Base-by-base conservation (phyloP, 1,140 invertebrate genomes). In the Cydia pomonella region DNA sequence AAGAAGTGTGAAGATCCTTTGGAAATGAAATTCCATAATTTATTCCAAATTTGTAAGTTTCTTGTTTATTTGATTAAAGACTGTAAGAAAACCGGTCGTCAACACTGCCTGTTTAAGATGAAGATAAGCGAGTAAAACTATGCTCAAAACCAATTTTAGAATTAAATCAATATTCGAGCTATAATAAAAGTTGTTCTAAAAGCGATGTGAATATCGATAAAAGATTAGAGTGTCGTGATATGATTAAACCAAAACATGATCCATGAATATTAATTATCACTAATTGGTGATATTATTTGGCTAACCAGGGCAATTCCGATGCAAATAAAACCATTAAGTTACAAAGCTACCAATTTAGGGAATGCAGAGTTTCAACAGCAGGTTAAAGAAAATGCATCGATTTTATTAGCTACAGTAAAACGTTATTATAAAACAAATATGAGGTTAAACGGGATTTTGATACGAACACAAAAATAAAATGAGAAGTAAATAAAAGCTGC, bases 341-440 rank as follows among this genome's bases (percentile, higher is more conserved):
- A 18, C 64, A 69, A 33, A 69, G 64, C 21, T 69, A 38, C 64
- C 64, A 69, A 69, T 69, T 69, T 69, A 69, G 64, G 64, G 64
- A 69, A 38, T 29, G 63, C 29, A 33, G 33, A 38, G 29, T 41
- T 69, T 33, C 25, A 69, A 69, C n/a, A 33, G 29, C 64, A 69
- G n/a, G 27, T 69, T 69, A 2, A 69, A 69, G 29, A 33, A 69
- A 69, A 69, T 33, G 25, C 27, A 69, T 23, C 21, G 21, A 59
- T 59, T 23, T 59, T 59, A 59, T 59, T 59, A 59, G 21, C 21
- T 10, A 9, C 53, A 23, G 9, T 18, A 69, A 33, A 33, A 69
- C 25, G 29, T 64, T 38, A 38, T 53, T 18, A 23, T 59, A 59
- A 69, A 16, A 21, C 27, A 69, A 21, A 69, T 69, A 41, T 33